A percentile compares a stretch with the other conserved stretches of the same genome.
Evolutionary conservation across 2,888 invertebrate genomes (phyloP).

Genomic region (Drosophila sordidula): DNA sequence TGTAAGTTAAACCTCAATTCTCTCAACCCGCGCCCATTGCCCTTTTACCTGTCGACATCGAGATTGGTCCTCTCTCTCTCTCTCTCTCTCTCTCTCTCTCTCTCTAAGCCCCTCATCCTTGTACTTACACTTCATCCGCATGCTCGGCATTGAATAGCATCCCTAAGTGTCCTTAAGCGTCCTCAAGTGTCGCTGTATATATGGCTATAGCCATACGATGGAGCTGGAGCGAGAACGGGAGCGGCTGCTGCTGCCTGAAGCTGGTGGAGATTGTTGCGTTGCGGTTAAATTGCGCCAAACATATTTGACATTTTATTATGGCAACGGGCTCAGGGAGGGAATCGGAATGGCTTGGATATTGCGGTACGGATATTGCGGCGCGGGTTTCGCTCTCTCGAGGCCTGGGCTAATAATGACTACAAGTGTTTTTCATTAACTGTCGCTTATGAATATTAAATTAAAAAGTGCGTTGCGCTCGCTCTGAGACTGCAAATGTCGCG

Average conservation of each 20-base stretch:
- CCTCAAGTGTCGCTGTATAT: conserved; percentile 50
- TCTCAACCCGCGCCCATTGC: conserved; percentile 41
- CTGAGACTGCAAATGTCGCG: conserved; percentile 40
- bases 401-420: conserved; percentile 48
- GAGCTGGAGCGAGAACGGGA: conserved; percentile 10
- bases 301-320: conserved; percentile 80
- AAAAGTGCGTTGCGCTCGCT: conserved; percentile 49
- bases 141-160: conserved; percentile 60
- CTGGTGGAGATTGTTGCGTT: conserved; percentile 60
- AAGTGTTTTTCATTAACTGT: conserved; percentile 79
- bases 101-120: conserved; percentile 16
- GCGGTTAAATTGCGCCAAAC: conserved; percentile 78
- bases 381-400: background rate
- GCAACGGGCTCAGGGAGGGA: conserved; percentile 23
- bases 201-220: conserved; percentile 7
- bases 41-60: conserved; percentile 63
- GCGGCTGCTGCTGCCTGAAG: conserved; percentile 15
- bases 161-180: conserved; percentile 74
- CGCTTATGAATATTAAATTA: conserved; percentile 78
- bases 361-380: conserved; percentile 32
- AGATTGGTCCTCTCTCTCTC: conserved; percentile 20
- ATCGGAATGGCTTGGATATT: conserved; percentile 3
- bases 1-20: conserved; percentile 48
- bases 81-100: conserved; percentile 7
- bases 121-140: conserved; percentile 54